A percentile compares a stretch with the other conserved stretches of the same genome.
Conservation (phyloP, 2,113 vertebrate genomes). For the Oceanodroma tethys region DNA sequence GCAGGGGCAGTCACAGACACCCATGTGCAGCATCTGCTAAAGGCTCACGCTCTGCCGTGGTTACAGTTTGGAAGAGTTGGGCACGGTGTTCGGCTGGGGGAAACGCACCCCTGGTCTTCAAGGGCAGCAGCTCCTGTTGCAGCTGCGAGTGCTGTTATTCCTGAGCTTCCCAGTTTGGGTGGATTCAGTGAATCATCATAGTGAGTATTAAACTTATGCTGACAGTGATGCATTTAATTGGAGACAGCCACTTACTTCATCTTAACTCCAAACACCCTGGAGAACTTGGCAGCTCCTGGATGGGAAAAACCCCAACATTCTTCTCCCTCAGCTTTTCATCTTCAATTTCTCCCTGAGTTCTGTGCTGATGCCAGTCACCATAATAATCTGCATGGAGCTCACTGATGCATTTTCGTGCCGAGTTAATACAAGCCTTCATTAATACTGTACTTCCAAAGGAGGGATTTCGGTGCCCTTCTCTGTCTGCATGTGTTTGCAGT, state of each 20-base stretch:
- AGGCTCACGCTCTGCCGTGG: accelerated
- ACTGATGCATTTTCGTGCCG: neutral
- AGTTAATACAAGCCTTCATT: slow-evolving; percentile 3
- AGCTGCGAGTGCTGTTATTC: neutral
- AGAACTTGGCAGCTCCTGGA: neutral
- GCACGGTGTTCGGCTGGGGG: neutral
- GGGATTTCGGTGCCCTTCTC: neutral
- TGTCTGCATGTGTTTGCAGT: neutral
- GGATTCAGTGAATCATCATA: neutral
- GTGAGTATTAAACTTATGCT: neutral
- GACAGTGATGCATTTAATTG: neutral
- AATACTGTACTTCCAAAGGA: neutral
- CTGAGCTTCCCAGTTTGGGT: neutral
- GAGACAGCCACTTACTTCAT: neutral
- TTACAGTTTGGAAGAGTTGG: neutral
- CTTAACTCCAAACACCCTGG: neutral
- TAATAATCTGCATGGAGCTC: neutral
- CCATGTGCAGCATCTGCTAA: accelerated
- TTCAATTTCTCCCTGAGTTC: neutral
- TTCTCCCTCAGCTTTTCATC: neutral
- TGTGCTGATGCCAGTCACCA: slow-evolving; percentile 2
- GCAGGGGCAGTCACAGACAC: neutral
- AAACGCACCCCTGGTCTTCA: neutral
- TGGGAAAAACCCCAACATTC: neutral
- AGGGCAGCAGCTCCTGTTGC: neutral